Conservation (phyloP, 2,113 vertebrate species). For the Centropristis striata region DNA sequence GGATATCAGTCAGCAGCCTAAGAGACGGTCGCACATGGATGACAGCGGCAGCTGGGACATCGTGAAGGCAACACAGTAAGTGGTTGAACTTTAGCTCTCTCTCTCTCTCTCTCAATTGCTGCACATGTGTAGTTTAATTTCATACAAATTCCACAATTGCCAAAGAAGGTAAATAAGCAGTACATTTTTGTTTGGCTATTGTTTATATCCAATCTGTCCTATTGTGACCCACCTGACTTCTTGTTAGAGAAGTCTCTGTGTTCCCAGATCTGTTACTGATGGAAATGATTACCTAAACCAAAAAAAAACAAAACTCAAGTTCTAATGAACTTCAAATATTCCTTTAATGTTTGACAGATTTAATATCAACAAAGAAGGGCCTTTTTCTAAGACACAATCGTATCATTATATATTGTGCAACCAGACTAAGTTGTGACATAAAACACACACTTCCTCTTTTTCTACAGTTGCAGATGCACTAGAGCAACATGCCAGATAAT, state of each 20-base stretch:
- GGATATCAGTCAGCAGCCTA: constrained; percentile 82
- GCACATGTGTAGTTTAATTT: background rate
- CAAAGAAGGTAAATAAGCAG: background rate
- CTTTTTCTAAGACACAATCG: background rate
- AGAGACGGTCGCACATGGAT: constrained; percentile 83
- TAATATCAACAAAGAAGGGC: background rate
- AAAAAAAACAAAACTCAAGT: background rate
- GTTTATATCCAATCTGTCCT: background rate
- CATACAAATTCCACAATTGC: background rate
- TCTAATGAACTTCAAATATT: background rate
- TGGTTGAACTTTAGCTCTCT: background rate
- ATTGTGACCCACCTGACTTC: background rate
- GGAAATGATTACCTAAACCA: background rate
- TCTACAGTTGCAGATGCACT: background rate
- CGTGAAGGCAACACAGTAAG: constrained; percentile 96
- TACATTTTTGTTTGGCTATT: too few relatives aligned
- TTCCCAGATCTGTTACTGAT: background rate
- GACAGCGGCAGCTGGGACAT: constrained; percentile 94
- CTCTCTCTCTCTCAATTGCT: background rate
- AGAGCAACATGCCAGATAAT: background rate
- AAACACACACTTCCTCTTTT: background rate
- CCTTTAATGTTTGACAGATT: background rate
- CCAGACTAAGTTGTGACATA: background rate
- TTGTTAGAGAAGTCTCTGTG: background rate
- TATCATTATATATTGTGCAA: background rate